A percentile compares a stretch with the other conserved stretches of the same genome.
Evolutionary conservation across 1,140 invertebrate species (phyloP).

Genomic region (Tetraneura akinire): DNA sequence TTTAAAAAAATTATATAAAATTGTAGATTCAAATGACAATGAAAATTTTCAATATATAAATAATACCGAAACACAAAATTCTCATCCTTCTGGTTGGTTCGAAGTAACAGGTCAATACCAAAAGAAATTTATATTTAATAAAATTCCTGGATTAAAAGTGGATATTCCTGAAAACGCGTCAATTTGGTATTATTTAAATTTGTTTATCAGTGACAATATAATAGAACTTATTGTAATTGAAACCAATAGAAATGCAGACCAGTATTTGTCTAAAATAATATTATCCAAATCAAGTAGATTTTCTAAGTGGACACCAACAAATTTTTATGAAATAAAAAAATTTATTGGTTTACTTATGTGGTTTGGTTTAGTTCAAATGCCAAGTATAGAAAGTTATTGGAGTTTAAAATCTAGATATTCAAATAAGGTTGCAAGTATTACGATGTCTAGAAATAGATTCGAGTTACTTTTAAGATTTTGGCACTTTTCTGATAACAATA

Average conservation of each 20-base stretch:
- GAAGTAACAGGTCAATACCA: constrained; percentile 5
- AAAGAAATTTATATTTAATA: constrained; percentile 10
- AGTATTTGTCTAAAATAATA: neutral
- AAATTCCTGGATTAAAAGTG: neutral
- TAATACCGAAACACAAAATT: neutral
- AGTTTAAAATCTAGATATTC: neutral
- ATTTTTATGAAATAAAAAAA: constrained; percentile 50
- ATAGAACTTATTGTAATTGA: constrained; percentile 12
- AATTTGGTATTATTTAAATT: constrained; percentile 1
- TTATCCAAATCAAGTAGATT: neutral
- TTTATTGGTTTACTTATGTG: constrained; percentile 49
- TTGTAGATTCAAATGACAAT: no score
- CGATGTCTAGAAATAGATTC: neutral
- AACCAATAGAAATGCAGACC: constrained; percentile 15
- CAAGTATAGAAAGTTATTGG: constrained; percentile 42
- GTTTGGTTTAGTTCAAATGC: constrained; percentile 48
- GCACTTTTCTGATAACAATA: neutral
- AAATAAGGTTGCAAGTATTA: constrained; percentile 1
- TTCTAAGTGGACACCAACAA: constrained; percentile 39
- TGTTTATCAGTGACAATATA: neutral
- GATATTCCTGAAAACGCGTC: neutral
- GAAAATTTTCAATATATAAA: neutral
- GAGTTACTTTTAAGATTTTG: constrained; percentile 5
- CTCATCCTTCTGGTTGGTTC: neutral
- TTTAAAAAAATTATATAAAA: neutral